Base-by-base conservation (phyloP, 37 sponge, comb jelly and placozoan species). In the Beroe ovata region DNA sequence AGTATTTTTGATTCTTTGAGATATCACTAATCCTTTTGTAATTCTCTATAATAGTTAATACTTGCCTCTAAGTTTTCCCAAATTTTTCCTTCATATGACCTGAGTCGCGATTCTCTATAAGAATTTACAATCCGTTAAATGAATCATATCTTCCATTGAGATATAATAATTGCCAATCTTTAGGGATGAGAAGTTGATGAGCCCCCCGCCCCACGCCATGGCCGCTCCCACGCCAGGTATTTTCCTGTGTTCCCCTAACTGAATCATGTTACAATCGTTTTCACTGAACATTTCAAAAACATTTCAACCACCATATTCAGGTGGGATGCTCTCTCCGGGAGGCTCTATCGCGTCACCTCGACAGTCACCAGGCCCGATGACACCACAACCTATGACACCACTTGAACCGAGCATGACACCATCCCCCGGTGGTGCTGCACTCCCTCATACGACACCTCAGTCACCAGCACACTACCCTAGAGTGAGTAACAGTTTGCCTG, bases 291-390 rank as follows among this genome's bases (percentile, higher is more conserved):
- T 58, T 58, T 58, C 18, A 18, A 58, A 58, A n/a, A n/a, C n/a
- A n/a, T n/a, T n/a, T n/a, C 64, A 63, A 18, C 20, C 26, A 63
- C 21, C 36, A 71, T 2, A 14, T 66, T 34, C 69, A 66, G 69
- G 69, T 42, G 84, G 84, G n/a, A 77, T 77, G 84, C 22, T 77
- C 36, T 77, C 84, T 19, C 84, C 84, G 1, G 38, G 84, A 18
- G 84, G 84, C 11, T 42, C 54, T 25, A 77, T 77, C 4, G 84
- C 84, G 2, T 77, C 84, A 4, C 84, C 84, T 35, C 42, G 84
- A 77, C 84, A 77, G 28, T 77, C 84, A 0, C 84, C 84, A n/a
- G 84, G 84, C n/a, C 84, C 84, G 23, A 36, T 77, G 84, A 42
- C 84, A n/a, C 54, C 54, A 3, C 84, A 77, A 54, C 47, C 84